Base-by-base conservation (phyloP, 2,113 vertebrate species). In the Heterotilapia buettikoferi region DNA sequence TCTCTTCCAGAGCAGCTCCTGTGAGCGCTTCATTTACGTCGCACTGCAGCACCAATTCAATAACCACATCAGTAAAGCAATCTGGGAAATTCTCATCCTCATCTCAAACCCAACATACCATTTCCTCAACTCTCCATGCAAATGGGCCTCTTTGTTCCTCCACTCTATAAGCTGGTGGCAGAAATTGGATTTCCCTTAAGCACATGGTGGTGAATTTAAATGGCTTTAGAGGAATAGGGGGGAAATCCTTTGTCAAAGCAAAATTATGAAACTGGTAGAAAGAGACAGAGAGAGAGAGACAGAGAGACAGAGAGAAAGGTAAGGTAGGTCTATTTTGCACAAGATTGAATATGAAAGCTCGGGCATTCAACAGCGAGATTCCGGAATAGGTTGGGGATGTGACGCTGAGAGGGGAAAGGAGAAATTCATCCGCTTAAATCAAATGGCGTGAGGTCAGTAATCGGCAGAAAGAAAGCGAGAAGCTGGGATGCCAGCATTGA, bases 101-200 rank as follows among this genome's bases (percentile, higher is more conserved):
- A 63, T 86, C 61, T 83, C 38, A 54, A 7, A 36, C 63, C 50
- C 29, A 29, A 40, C 71, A 36, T 31, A 29, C 31, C 8, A 29
- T 59, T 88, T 85, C 68, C 53, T 31, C 61, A 40, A 50, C 24
- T 21, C 63, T 61, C 13, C 52, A 91, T 86, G 59, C 82, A 90
- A 85, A 87, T 82, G 9, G 8, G 16, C 57, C 21, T 36, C 84
- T 89, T 89, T 91, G 88, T 87, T 85, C 52, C 12, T 47, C 80
- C 29, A 8, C 84, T 82, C 83, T 29, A 66, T 14, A 84, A 76
- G 53, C 21, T 73, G 80, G 33, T 31, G 83, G 88, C 53, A 80
- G 89, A 87, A 86, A 92, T 86, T 88, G 84, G 87, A 91, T 91
- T 86, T 88, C 83, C 45, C 66, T 18, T 76, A 36, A 24, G 50